Evolutionary conservation across 2,113 vertebrate genomes (phyloP), one percentile per base, ranked within the genome.

Genomic region (Shinisaurus crocodilurus): DNA sequence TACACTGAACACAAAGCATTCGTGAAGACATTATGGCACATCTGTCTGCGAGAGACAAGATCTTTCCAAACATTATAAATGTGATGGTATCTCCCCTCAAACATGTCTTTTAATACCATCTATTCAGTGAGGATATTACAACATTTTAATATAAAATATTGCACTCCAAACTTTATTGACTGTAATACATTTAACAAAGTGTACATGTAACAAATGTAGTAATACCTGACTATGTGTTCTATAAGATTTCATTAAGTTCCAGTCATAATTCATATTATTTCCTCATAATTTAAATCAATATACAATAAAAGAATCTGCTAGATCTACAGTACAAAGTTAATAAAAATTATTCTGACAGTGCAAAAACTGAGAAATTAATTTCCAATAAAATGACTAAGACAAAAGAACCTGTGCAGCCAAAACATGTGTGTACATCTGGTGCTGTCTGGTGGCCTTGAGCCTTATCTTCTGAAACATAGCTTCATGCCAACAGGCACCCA

Each of bases 211-310:
- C 20, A 90, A 48, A 43, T 48, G 48, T 69, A 91, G 48, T 60
- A 80, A 63, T 37, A 57, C 48, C 1, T 7, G 8, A 67, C 69
- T 81, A 23, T 48, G 23, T 3, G 63, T 89, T 45, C 90, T 23
- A 76, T 85, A 93, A 88, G 70, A 92, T 45, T 84, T 80, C 76
- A 43, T 88, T 87, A 92, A 91, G 84, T 88, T 27, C 20, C 81
- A 32, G 65, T 88, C 40, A 67, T 15, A 81, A 4, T 15, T 3
- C 37, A 75, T 74, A 10, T 37, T 91, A 84, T 89, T 88, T 90
- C 60, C 75, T 60, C 84, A 1, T 32, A 74, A 75, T 87, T 88
- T 90, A 32, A 70, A 34, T 54, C 65, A 75, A 0, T 92, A 1
- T 1, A 3, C 48, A 82, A 75, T 27, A 1, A 83, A 86, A 92